Base-by-base conservation (phyloP, 2,797 vertebrate genomes). In the Taenioides sp. region DNA sequence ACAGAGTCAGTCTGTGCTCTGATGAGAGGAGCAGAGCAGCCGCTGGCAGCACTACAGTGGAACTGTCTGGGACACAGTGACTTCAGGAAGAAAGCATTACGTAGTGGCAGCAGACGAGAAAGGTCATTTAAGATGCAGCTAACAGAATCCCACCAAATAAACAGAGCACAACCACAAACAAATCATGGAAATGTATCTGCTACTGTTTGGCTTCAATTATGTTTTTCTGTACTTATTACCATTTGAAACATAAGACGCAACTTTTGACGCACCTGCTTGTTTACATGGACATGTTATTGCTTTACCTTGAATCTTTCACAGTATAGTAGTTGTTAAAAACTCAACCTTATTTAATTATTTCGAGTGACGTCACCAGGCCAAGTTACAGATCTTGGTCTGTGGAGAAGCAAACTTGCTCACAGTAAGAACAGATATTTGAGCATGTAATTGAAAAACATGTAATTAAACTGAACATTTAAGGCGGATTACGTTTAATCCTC, bases 21-120 rank as follows among this genome's bases (percentile, higher is more conserved):
- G 89, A 92, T 91, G 90, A 91, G 89, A 78, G 82, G 84, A 91
- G 76, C 91, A 91, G 90, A 90, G 85, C 78, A 77, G 71, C 85
- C 0, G 60, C 79, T 91, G 91, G 90, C 91, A 88, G 72, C 52
- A 60, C 70, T 73, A 79, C 73, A 70, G 66, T 78, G 69, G 76
- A 76, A 72, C 71, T 67, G 77, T 85, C 78, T 83, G 69, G 82
- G 64, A 84, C 79, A 78, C 80, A 76, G 72, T 76, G 75, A 77
- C 80, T 31, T 73, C 73, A 65, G 76, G 75, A 73, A 81, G 82
- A 83, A 87, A 90, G 87, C 82, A 84, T 85, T 78, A 87, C 34
- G 72, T 86, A 55, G 61, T 79, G 74, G 80, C 78, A 84, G 72
- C 84, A 82, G 83, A 86, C 20, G 52, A 58, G 70, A 83, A 78